phyloP scores from a whole-genome alignment of 1,140 invertebrate species.

The Drosophila pectinifera region DNA sequence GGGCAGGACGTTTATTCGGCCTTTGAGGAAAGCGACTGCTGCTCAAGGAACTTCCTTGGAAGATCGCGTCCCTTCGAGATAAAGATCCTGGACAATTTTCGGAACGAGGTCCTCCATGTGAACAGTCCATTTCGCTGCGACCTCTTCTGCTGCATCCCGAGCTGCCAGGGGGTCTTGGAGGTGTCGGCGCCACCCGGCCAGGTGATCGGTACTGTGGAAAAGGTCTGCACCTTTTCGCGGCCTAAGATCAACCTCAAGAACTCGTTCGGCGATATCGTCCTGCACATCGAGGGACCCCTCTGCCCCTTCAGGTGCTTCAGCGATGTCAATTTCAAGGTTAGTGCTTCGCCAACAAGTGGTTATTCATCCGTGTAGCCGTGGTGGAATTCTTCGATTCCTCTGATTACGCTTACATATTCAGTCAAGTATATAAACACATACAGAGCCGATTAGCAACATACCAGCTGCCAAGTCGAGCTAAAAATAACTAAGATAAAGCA shows the following conservation, averaged over 20 bases:
- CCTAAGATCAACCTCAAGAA: constrained; percentile 90
- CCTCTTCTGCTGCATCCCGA: constrained; percentile 90
- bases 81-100: constrained; percentile 91
- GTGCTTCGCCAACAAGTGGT: constrained; percentile 54
- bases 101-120: constrained; percentile 91
- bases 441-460: constrained; percentile 13
- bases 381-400: constrained; percentile 12
- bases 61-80: constrained; percentile 92
- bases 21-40: constrained; percentile 92
- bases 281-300: constrained; percentile 90
- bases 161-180: constrained; percentile 91
- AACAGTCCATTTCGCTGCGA: constrained; percentile 90
- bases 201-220: constrained; percentile 89
- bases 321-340: constrained; percentile 86
- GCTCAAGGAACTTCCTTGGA: constrained; percentile 91
- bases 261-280: constrained; percentile 87
- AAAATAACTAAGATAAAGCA: neutral
- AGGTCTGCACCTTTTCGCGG: constrained; percentile 89
- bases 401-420: neutral
- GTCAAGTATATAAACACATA: constrained; percentile 16
- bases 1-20: constrained; percentile 93
- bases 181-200: constrained; percentile 85
- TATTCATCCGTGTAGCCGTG: constrained; percentile 20
- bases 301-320: constrained; percentile 88
- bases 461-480: neutral